Base-by-base conservation (phyloP, 1,140 invertebrate species). In the Dinoponera quadriceps region DNA sequence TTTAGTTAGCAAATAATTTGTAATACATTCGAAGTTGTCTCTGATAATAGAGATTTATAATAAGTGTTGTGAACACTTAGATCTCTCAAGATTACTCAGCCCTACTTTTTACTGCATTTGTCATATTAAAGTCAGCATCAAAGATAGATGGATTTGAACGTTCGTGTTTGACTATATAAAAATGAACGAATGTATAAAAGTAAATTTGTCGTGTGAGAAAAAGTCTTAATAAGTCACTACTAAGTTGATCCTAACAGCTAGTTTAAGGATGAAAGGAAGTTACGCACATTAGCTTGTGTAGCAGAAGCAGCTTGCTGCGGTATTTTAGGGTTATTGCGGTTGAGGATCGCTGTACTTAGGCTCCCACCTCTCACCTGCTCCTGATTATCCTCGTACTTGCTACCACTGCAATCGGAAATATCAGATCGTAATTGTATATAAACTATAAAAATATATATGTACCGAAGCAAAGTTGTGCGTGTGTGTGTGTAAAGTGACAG, bases 311-410 rank as follows among this genome's bases (percentile, higher is more conserved):
- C 72, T 65, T 86, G 85, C 65, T 86, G 85, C 22, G 84, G 68
- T 83, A 89, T 74, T 82, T 91, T 92, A 66, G 90, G 69, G 71
- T 85, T 92, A 83, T 86, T 90, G 65, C 94, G 91, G 80, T 91
- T 94, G 27, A 94, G 88, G 77, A 94, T 92, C 55, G 93, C 92
- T 54, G 93, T 91, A 74, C 88, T 93, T 71, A 92, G 62, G 82
- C 92, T 91, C 9, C 95, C 95, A 65, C 95, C 95, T 44, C 93
- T 94, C 33, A 95, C 92, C 51, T 96, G 95, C 84, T 97, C 96
- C 72, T 96, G 87, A 93, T 97, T 97, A 84, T 97, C 97, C 81
- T 96, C 96, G 89, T 97, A 97, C 83, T 96, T 96, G 92, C 96
- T 97, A 51, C 96, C 95, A 77, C 96, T 97, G 89, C 25, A 94